Evolutionary conservation across 1,140 invertebrate species (phyloP).

Genomic region (Anagrus nilaparvatae): DNA sequence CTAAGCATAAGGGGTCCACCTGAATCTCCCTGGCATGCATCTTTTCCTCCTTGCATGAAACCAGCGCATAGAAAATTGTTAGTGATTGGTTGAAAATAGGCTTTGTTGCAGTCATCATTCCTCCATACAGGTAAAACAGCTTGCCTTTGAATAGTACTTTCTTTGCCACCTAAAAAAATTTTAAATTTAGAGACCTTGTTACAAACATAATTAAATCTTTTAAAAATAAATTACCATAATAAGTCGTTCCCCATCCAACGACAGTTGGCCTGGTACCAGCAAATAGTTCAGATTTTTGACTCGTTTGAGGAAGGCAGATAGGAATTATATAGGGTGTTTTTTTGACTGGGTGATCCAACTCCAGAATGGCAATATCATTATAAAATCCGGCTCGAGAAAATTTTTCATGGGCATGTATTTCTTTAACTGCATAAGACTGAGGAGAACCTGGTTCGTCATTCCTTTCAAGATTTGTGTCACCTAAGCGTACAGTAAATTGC

Average conservation of each 20-base stretch:
- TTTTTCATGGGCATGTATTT: slow-evolving; percentile 67
- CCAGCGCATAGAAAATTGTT: slow-evolving; percentile 86
- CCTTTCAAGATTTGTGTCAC: slow-evolving; percentile 74
- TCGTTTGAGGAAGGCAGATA: slow-evolving; percentile 65
- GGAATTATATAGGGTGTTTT: slow-evolving; percentile 78
- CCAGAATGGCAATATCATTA: slow-evolving; percentile 82
- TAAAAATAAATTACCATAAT: slow-evolving; percentile 49
- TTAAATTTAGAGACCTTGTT: neutral
- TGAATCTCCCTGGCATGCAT: slow-evolving; percentile 72
- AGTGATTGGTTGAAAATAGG: slow-evolving; percentile 87
- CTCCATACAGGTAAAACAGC: slow-evolving; percentile 81
- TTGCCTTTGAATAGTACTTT: slow-evolving; percentile 73
- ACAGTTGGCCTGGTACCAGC: slow-evolving; percentile 70
- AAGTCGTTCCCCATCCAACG: slow-evolving; percentile 85
- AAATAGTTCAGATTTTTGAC: slow-evolving; percentile 49
- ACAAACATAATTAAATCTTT: neutral
- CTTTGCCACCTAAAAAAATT: slow-evolving; percentile 53
- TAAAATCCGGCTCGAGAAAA: slow-evolving; percentile 81
- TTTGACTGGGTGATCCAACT: slow-evolving; percentile 60
- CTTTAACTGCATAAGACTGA: slow-evolving; percentile 63
- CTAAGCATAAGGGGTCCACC: slow-evolving; percentile 79
- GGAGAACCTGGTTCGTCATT: slow-evolving; percentile 72
- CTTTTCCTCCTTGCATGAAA: slow-evolving; percentile 78
- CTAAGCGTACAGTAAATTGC: slow-evolving; percentile 80
- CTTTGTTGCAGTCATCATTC: slow-evolving; percentile 80